phyloP scores from a whole-genome alignment of 2,113 vertebrate species.

The Lagopus muta region DNA sequence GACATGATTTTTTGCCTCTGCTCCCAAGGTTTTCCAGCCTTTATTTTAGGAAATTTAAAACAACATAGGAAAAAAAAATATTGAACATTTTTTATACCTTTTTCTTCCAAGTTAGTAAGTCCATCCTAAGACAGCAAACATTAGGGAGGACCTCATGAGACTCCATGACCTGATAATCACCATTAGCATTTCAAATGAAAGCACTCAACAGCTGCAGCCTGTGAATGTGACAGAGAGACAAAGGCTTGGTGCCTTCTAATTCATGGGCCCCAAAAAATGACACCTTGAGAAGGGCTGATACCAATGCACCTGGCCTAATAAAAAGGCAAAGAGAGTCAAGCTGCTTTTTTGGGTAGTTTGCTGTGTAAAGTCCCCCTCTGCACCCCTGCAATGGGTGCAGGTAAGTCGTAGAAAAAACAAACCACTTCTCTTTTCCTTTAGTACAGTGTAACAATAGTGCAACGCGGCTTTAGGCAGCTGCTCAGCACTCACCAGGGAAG shows the following conservation, averaged over 20 bases:
- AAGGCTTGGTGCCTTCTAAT: slow-evolving; percentile 46
- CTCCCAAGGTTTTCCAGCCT: background rate
- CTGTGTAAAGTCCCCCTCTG: background rate
- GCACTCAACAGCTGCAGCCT: background rate
- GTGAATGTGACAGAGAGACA: slow-evolving; percentile 27
- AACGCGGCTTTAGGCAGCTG: slow-evolving; percentile 30
- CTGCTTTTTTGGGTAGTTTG: background rate
- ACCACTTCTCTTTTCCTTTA: background rate
- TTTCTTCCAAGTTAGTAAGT: background rate
- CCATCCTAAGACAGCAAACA: background rate
- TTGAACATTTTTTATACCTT: background rate
- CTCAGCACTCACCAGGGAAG: background rate
- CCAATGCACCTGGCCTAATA: slow-evolving; percentile 6
- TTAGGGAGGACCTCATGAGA: background rate
- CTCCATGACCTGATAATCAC: slow-evolving; percentile 59
- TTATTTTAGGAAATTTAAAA: background rate
- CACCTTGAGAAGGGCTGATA: slow-evolving; percentile 27
- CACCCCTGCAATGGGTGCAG: background rate
- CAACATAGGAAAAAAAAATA: background rate
- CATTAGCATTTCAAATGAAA: slow-evolving; percentile 66
- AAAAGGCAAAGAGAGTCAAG: background rate
- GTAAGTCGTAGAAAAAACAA: slow-evolving; percentile 1
- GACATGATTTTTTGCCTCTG: background rate
- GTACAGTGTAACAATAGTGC: background rate
- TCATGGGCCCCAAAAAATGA: slow-evolving; percentile 9